Evolutionary conservation across 2,888 invertebrate genomes (phyloP).

Genomic region (Rotaria macrura): DNA sequence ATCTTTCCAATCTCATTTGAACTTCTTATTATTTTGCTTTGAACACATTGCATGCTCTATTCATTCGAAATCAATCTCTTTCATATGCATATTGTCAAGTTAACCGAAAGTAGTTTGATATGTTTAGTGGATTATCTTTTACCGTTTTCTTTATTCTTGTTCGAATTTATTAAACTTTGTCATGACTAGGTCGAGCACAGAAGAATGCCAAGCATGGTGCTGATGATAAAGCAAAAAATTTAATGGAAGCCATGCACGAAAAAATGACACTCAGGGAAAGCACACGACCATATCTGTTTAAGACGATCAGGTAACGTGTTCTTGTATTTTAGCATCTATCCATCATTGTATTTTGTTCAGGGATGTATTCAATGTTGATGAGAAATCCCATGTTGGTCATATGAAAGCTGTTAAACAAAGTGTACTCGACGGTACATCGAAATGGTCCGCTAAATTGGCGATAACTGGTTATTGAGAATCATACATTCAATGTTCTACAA

Average conservation of each 20-base stretch:
- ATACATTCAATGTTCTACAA: too few relatives aligned
- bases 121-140: too few relatives aligned
- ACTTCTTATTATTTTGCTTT: neutral
- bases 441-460: constrained; percentile 99
- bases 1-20: neutral
- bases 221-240: constrained; percentile 94
- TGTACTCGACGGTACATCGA: constrained; percentile 95
- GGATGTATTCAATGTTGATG: constrained; percentile 88
- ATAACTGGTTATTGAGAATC: constrained; percentile 62
- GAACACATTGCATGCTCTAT: neutral
- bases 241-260: constrained; percentile 98
- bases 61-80: too few relatives aligned
- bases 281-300: neutral
- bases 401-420: constrained; percentile 97
- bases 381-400: constrained; percentile 81
- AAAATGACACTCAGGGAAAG: constrained; percentile 92
- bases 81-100: too few relatives aligned
- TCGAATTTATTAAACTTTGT: neutral
- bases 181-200: constrained; percentile 81
- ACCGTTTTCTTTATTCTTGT: too few relatives aligned
- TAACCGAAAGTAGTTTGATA: too few relatives aligned
- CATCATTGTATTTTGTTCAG: constrained; percentile 60
- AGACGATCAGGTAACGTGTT: neutral
- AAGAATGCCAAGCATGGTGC: constrained; percentile 98
- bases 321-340: too few relatives aligned